Evolutionary conservation across 2,113 vertebrate species (phyloP).

Genomic region (Hemiscyllium ocellatum): DNA sequence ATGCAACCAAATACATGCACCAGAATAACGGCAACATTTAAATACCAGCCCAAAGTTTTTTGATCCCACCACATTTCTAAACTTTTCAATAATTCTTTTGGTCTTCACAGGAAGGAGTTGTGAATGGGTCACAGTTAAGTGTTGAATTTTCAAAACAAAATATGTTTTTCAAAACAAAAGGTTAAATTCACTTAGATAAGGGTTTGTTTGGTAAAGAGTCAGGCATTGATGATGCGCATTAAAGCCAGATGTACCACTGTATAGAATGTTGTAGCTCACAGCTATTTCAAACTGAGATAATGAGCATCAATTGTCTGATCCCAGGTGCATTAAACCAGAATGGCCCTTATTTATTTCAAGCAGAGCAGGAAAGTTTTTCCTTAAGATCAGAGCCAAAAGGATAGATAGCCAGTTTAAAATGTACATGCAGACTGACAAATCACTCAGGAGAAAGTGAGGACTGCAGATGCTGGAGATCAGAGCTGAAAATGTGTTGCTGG

Average conservation of each 20-base stretch:
- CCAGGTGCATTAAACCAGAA: not conserved
- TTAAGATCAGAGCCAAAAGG: not conserved
- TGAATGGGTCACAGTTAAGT: not conserved
- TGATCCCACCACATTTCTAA: not conserved
- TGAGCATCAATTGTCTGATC: conserved; percentile 1
- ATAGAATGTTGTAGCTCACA: not conserved
- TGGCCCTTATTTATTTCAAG: not conserved
- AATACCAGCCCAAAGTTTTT: not conserved
- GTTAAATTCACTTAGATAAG: not conserved
- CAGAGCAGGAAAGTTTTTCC: not conserved
- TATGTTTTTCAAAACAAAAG: not conserved
- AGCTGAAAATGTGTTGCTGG: too few relatives aligned
- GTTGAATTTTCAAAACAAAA: not conserved
- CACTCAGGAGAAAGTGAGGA: too few relatives aligned
- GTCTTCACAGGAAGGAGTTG: not conserved
- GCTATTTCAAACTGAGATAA: not conserved
- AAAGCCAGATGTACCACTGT: conserved; percentile 6
- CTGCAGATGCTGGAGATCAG: too few relatives aligned
- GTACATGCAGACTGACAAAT: not conserved
- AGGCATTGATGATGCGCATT: not conserved
- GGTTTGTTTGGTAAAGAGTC: not conserved
- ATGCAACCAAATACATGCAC: not conserved
- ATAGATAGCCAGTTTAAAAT: not conserved
- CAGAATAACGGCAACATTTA: not conserved
- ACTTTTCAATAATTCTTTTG: not conserved